These are phyloP conservation scores for Andrena chrysosceles DNA, from an alignment of 2,888 invertebrate genomes.

Conservation along the genomic window DNA sequence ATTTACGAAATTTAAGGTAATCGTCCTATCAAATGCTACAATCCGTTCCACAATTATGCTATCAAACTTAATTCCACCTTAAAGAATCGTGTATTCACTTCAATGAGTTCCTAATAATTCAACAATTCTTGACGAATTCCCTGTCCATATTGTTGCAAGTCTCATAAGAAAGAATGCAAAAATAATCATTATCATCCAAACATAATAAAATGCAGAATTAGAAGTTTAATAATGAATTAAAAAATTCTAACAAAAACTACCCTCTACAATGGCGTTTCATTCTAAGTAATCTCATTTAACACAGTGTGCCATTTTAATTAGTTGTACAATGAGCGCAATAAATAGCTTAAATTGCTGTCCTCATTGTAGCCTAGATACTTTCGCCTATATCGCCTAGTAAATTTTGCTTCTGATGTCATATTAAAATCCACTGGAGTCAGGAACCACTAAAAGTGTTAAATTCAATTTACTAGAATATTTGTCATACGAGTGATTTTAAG, in stretches of 20 bases:
- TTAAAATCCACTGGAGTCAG: no score
- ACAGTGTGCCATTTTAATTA: no score
- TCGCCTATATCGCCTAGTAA: no score
- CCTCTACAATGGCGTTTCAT: background rate
- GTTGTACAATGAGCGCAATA: no score
- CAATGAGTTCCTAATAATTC: background rate
- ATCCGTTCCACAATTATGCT: background rate
- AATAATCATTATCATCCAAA: background rate
- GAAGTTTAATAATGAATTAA: background rate
- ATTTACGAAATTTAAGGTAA: slow-evolving; percentile 16
- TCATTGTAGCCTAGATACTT: no score
- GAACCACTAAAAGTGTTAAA: no score
- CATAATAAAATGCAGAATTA: background rate
- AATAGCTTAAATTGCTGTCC: no score
- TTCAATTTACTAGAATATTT: no score
- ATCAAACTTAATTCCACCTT: background rate
- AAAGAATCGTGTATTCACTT: background rate
- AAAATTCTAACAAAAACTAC: background rate
- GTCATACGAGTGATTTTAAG: no score
- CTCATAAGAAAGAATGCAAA: background rate
- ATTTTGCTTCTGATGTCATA: no score
- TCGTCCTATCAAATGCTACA: background rate
- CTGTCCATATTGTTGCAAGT: background rate
- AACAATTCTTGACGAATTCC: background rate
- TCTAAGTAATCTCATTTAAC: no score